Evolutionary conservation across 2,888 invertebrate species (phyloP).

Genomic region (Axea sp.): DNA sequence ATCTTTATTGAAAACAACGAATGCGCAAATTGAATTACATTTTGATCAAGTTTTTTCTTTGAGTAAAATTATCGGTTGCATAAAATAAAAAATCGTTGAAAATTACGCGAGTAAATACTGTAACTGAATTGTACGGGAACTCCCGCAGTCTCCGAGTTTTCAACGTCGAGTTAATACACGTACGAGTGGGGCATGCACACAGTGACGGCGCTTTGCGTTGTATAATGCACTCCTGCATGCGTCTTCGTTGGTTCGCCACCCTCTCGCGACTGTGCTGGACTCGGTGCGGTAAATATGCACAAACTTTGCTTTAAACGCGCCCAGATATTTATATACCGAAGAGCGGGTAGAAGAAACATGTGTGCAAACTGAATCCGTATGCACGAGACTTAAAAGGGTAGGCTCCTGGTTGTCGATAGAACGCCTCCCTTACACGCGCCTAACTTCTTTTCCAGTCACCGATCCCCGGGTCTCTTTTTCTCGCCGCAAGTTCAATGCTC

Average conservation of each 20-base stretch:
- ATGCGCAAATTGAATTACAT: too few species aligned
- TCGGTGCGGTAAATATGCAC: conserved; percentile 52
- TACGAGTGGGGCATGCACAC: conserved; percentile 15
- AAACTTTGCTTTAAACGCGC: conserved; percentile 54
- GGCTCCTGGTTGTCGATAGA: conserved; percentile 50
- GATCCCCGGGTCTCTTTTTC: background rate
- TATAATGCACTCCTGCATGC: conserved; percentile 18
- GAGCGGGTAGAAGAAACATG: conserved; percentile 31
- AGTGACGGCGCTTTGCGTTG: background rate
- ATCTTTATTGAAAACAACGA: too few species aligned
- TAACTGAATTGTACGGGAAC: conserved; percentile 42
- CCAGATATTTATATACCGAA: conserved; percentile 29
- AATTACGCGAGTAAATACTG: conserved; percentile 33
- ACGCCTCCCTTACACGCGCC: conserved; percentile 32
- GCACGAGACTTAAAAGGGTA: conserved; percentile 55
- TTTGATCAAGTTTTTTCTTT: background rate
- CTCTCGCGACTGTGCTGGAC: conserved; percentile 36
- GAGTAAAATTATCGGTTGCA: background rate
- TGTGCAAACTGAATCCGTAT: conserved; percentile 55
- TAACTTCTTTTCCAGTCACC: conserved; percentile 28
- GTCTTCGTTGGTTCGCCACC: conserved; percentile 36
- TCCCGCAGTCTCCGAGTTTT: conserved; percentile 19
- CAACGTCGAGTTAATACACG: conserved; percentile 10
- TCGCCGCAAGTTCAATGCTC: conserved; percentile 20
- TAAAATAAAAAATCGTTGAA: conserved; percentile 14